Conservation (phyloP, 1,140 invertebrate genomes). For the Helicoverpa zea region DNA sequence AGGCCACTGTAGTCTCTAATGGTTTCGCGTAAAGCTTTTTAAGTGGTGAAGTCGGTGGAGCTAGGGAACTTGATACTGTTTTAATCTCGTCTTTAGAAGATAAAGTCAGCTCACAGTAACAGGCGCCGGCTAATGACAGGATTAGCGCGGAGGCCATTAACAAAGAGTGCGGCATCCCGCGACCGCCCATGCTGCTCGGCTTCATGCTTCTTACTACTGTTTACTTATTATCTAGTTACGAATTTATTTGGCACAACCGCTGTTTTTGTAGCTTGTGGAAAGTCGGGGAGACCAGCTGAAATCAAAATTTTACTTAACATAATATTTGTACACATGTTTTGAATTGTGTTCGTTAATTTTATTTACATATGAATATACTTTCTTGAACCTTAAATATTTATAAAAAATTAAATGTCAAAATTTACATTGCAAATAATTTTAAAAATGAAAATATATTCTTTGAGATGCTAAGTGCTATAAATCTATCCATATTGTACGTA, state of each 20-base stretch:
- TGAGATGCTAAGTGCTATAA: no score
- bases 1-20: constrained; percentile 66
- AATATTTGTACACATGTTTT: neutral
- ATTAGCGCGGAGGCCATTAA: constrained; percentile 61
- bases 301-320: neutral
- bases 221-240: constrained; percentile 21
- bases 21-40: constrained; percentile 62
- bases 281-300: constrained; percentile 7
- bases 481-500: no score
- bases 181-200: constrained; percentile 35
- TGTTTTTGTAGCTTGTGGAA: neutral
- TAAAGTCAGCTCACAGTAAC: constrained; percentile 58
- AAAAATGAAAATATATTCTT: no score
- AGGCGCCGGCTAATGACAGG: constrained; percentile 61
- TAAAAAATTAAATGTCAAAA: no score
- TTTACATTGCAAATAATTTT: no score
- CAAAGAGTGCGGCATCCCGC: constrained; percentile 46
- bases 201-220: constrained; percentile 8
- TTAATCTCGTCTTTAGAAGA: constrained; percentile 62
- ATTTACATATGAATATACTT: no score
- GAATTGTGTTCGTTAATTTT: neutral
- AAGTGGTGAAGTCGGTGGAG: constrained; percentile 58
- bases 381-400: no score
- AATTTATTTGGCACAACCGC: constrained; percentile 33
- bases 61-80: constrained; percentile 57